Base-by-base conservation (phyloP, 2,888 invertebrate species). In the Acrobasis consociella region DNA sequence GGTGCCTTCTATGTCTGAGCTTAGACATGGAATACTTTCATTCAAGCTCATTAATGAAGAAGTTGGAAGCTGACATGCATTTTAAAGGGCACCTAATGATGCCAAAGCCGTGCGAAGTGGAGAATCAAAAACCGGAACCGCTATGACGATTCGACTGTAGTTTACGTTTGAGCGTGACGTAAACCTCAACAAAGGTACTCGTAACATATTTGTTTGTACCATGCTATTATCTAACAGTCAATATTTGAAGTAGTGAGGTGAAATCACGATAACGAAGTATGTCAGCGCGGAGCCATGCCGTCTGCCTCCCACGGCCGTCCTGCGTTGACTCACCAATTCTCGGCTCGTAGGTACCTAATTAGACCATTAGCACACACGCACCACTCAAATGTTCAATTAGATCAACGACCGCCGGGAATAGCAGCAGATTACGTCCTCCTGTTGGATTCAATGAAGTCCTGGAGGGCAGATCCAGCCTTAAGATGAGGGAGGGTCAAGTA, bases 351-450 rank as follows among this genome's bases (percentile, higher is more conserved):
- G 60, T 51, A 78, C 90, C 82, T 90, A 92, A 92, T 91, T 91
- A 92, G 86, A 71, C 90, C 86, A 89, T 91, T 89, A 91, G 85
- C 89, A 87, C 88, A 87, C 91, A 91, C 91, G 91, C 87, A 87
- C 84, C 80, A 84, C 85, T 86, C 88, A 90, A 90, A 89, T 87
- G 89, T 86, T 91, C 91, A 91, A 92, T 92, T 91, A 83, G 82
- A 83, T 80, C 82, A 83, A 90, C 88, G 89, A 87, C 88, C 87
- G 89, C 77, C 88, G 83, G 81, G 81, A 83, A 85, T 84, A 80
- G 81, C 80, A 72, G 74, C 75, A 81, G 85, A 89, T 87, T 86
- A 87, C 82, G 81, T 80, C 76, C 85, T 82, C 80, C 77, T 77
- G 78, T 76, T 72, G 72, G 78, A 73, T 78, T 77, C 77, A 80